Conservation (phyloP, 1,140 invertebrate genomes). For the Aradophagus sp. region DNA sequence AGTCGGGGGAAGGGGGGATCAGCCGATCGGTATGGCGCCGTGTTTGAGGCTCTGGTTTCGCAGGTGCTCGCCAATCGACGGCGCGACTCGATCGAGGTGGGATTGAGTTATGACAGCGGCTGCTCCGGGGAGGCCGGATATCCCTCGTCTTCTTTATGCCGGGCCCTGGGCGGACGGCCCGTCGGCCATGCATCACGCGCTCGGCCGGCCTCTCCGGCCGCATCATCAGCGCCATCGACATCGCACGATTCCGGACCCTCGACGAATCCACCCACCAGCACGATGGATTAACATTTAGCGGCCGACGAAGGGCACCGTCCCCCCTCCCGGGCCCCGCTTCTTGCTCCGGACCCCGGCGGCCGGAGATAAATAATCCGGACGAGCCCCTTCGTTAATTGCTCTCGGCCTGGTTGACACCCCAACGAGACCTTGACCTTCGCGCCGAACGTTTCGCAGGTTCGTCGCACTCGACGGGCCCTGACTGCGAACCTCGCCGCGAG, state of each 20-base stretch:
- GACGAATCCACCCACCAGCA: conserved; percentile 57
- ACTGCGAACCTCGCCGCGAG: conserved; percentile 31
- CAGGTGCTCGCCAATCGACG: conserved; percentile 58
- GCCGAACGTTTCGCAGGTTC: conserved; percentile 50
- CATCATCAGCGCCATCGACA: conserved; percentile 66
- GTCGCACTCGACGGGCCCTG: conserved; percentile 39
- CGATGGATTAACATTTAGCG: conserved; percentile 57
- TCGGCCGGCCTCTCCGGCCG: conserved; percentile 69
- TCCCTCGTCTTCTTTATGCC: conserved; percentile 73
- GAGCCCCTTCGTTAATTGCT: conserved; percentile 61
- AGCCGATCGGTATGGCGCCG: conserved; percentile 49
- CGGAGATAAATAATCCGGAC: conserved; percentile 58
- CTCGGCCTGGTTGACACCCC: conserved; percentile 59
- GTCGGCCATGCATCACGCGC: conserved; percentile 74
- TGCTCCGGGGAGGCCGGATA: conserved; percentile 72
- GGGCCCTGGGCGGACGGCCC: conserved; percentile 64
- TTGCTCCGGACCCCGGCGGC: conserved; percentile 1
- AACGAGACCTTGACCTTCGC: conserved; percentile 58
- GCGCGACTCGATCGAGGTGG: conserved; percentile 66
- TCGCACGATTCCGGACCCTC: conserved; percentile 61
- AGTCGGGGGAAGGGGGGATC: too few relatives aligned
- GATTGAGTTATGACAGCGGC: conserved; percentile 76
- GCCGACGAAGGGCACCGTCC: conserved; percentile 7
- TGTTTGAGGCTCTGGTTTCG: conserved; percentile 31
- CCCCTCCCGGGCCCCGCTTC: conserved; percentile 1